Evolutionary conservation across 2,797 vertebrate species (phyloP), one percentile per base, ranked within the genome.

Genomic region (Dicrostonyx torquatus): DNA sequence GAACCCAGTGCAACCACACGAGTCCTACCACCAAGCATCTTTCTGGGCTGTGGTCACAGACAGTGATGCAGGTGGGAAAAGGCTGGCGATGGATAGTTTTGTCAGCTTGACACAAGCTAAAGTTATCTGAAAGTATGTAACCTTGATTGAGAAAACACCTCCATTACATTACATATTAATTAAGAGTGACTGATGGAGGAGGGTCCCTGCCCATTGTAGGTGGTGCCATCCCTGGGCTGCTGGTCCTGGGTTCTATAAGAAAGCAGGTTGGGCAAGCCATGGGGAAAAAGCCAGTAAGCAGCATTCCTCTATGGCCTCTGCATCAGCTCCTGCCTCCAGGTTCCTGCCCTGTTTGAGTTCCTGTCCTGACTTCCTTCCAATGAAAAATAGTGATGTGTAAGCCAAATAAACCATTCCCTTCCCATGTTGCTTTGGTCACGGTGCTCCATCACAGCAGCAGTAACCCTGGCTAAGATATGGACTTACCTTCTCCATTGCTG

Each of bases 401-500:
- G 58, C 10, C 40, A 34, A 45, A 45, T 18, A 45, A 82, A 82
- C 26, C 24, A 15, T 82, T 18, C 29, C 15, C 14, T 20, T 15
- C 40, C 58, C 29, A 34, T 12, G 37, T 82, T 18, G 15, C 58
- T 83, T 60, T 83, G 80, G 26, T 34, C 58, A 18, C 12, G 55
- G 26, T 31, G 37, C 12, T 62, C 29, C 29, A 31, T 31, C 40
- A 60, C 55, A 60, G 55, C 55, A 62, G 3, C 43, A 37, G 15
- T 18, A 18, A 31, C 29, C 37, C 24, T 43, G 18, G 43, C 58
- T 62, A 43, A 43, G 37, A 43, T 15, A 72, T 34, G 89, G 75
- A 75, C 5, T 48, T 48, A 26, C 1, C 0, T 1, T 2, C 2
- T 1, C 50, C 48, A 0, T 0, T 15, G n/a, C 48, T 29, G 20